These are phyloP conservation scores for Dryobota labecula DNA, from an alignment of 2,888 invertebrate species.

Conservation along the genomic window DNA sequence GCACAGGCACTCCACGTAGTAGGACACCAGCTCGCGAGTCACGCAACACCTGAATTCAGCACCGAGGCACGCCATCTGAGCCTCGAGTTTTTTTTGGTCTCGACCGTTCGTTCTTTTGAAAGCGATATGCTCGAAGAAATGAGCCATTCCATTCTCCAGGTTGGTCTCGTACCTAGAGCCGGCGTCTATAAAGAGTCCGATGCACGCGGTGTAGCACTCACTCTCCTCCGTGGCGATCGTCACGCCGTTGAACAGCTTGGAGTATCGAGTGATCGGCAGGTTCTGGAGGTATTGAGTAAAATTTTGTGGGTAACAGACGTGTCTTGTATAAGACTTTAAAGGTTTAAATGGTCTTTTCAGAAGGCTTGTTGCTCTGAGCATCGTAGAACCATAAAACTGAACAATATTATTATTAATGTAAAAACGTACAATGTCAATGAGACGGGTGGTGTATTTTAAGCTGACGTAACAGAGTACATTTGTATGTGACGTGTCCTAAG, in stretches of 20 bases:
- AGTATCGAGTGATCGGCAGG: constrained; percentile 95
- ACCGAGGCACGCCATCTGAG: constrained; percentile 98
- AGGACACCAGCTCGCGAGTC: constrained; percentile 98
- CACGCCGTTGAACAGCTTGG: constrained; percentile 95
- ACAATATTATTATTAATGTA: constrained; percentile 22
- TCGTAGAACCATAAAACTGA: constrained; percentile 37
- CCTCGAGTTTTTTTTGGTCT: constrained; percentile 95
- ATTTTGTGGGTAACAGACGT: constrained; percentile 85
- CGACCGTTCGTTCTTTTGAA: constrained; percentile 93
- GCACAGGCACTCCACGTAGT: constrained; percentile 97
- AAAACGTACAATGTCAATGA: constrained; percentile 21
- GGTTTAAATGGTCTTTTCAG: constrained; percentile 62
- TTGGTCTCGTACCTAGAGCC: constrained; percentile 80
- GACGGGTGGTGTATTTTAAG: neutral
- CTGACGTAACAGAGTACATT: neutral
- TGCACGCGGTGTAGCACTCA: constrained; percentile 91
- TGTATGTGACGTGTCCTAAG: constrained; percentile 8
- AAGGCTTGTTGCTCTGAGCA: constrained; percentile 64
- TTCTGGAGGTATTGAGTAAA: constrained; percentile 86
- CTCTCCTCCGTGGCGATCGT: constrained; percentile 98
- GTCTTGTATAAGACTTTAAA: constrained; percentile 88
- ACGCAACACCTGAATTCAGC: constrained; percentile 99
- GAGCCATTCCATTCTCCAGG: constrained; percentile 80
- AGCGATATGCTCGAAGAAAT: constrained; percentile 85
- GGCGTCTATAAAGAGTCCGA: constrained; percentile 80